Evolutionary conservation across 2,888 invertebrate species (phyloP), one percentile per base, ranked within the genome.

Genomic region (Apomyelois bistriatella): DNA sequence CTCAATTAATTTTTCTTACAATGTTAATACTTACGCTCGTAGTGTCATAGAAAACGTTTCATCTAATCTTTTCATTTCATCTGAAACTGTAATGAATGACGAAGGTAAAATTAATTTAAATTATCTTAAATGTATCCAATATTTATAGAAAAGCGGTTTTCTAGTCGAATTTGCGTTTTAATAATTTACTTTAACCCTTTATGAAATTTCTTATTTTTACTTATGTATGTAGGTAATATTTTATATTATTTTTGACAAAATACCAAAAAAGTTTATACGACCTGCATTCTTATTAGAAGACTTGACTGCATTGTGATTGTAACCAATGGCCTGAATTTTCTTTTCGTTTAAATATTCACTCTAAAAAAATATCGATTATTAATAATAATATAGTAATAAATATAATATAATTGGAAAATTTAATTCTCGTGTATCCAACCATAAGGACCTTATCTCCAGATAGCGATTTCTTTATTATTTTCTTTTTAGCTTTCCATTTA

Each of bases 401-500:
- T n/a, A n/a, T n/a, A n/a, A n/a, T n/a, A n/a, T n/a, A n/a, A n/a
- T n/a, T n/a, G n/a, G n/a, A n/a, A n/a, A n/a, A n/a, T 22, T 22
- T 22, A 2, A 22, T 3, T 22, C 2, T 22, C 5, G 5, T 3
- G 22, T 2, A 5, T 22, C 2, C 22, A 5, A 5, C 3, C 48
- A 52, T 52, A 55, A 7, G 9, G 32, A 55, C 54, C 54, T 42
- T 12, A 15, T 53, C 30, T 32, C 8, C 12, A 16, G 15, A 28
- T 32, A 49, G 48, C 9, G 61, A 56, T 53, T 70, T 75, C 56
- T 66, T 74, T 8, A 74, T 68, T 58, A 68, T 68, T 50, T 53
- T 61, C 64, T 72, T 81, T 48, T 75, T 83, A 32, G 66, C 62
- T 68, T 79, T 75, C 83, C 89, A 85, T 66, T 82, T 82, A 42